A percentile compares a stretch with the other conserved stretches of the same genome.
phyloP scores from a whole-genome alignment of 2,888 invertebrate genomes.

The Dioctria linearis region DNA sequence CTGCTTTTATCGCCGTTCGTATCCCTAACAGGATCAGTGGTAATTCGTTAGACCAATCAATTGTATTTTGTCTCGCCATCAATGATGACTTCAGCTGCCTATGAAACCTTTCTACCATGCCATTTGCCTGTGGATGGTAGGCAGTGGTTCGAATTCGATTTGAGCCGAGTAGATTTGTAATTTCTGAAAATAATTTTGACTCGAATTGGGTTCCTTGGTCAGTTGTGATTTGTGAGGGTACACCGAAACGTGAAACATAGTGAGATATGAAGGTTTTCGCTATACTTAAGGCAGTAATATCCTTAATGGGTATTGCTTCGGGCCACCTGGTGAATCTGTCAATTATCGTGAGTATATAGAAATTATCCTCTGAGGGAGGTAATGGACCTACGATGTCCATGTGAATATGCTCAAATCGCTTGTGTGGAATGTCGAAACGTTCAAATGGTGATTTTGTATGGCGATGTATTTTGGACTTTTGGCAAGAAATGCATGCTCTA shows the following conservation, averaged over 20 bases:
- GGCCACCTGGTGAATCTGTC: not conserved
- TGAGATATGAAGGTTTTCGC: not conserved
- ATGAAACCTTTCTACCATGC: slow-evolving; percentile 9
- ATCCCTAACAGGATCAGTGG: slow-evolving; percentile 41
- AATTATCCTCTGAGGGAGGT: not conserved
- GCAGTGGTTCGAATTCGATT: not conserved
- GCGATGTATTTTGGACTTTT: not conserved
- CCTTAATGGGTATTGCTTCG: not conserved
- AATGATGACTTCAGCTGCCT: slow-evolving; percentile 60
- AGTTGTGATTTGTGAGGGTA: not conserved
- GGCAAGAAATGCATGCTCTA: slow-evolving; percentile 53
- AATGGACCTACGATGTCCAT: slow-evolving; percentile 38
- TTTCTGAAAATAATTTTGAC: not conserved
- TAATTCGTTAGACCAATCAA: slow-evolving; percentile 42
- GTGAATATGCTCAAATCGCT: slow-evolving; percentile 25
- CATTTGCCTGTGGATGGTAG: not conserved
- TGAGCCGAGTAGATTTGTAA: not conserved
- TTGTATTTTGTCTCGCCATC: slow-evolving; percentile 54
- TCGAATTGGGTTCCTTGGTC: slow-evolving; percentile 17
- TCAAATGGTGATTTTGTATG: not conserved
- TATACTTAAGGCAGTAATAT: not conserved
- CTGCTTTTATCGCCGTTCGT: slow-evolving; percentile 21
- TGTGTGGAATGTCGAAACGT: not conserved
- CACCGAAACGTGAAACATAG: slow-evolving; percentile 12
- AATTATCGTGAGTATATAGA: not conserved